Percentiles rank a stretch among this genome's conserved stretches.
Conservation (phyloP, 2,113 vertebrate species). For the Campylomormyrus tamandua region DNA sequence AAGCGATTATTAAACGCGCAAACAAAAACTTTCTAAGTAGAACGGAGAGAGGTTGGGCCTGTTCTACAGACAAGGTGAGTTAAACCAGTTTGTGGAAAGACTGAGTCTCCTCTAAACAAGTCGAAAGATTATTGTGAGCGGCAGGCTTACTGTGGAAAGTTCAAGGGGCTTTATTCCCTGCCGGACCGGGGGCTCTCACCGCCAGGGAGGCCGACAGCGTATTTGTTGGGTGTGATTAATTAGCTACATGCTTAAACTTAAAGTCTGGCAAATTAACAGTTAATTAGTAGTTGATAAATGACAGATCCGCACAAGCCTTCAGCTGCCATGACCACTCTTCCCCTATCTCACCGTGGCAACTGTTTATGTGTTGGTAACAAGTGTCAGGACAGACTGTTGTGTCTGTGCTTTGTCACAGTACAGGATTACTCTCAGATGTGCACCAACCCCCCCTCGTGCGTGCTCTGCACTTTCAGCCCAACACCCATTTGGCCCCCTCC, state of each 20-base stretch:
- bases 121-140: conserved; percentile 28
- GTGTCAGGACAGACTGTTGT: conserved; percentile 63
- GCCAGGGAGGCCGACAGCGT: conserved; percentile 39
- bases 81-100: background rate
- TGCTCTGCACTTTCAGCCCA: conserved; percentile 36
- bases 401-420: conserved; percentile 69
- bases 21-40: background rate
- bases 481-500: conserved; percentile 12
- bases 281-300: conserved; percentile 75
- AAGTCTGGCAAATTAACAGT: conserved; percentile 70
- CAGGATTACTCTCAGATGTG: conserved; percentile 60
- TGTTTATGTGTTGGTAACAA: conserved; percentile 80
- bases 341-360: conserved; percentile 59
- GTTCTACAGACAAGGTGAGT: background rate
- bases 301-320: conserved; percentile 54
- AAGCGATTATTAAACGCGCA: background rate
- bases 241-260: conserved; percentile 65
- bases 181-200: conserved; percentile 39
- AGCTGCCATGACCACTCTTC: conserved; percentile 44
- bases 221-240: conserved; percentile 64
- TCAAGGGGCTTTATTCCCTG: conserved; percentile 10
- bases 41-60: background rate
- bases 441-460: conserved; percentile 23
- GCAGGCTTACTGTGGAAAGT: conserved; percentile 22
- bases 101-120: conserved; percentile 4